Evolutionary conservation across 2,113 vertebrate genomes (phyloP), one percentile per base, ranked within the genome.

Genomic region (Cricetomys ansorgei): DNA sequence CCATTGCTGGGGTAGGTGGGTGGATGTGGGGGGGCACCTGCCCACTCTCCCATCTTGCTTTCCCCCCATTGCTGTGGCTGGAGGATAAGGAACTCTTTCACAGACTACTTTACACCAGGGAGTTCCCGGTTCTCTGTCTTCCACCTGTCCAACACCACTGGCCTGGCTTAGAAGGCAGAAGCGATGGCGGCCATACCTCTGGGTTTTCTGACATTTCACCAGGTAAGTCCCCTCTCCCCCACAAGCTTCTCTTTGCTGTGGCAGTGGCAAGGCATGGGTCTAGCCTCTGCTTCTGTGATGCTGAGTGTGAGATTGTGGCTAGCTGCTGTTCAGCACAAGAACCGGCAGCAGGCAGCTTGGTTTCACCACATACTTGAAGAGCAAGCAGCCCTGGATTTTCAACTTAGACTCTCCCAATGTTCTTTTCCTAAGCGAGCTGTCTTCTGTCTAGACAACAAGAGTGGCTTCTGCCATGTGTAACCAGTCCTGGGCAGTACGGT

Each of bases 131-230:
- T 65, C n/a, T n/a, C 59, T 21, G 45, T 45, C 29, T 37, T 4
- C 76, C 0, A 34, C 2, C 23, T 3, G 1, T 23, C 73, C 7
- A 7, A 27, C 1, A 12, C 34, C 5, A 7, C 31, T 8, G 2
- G 2, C 29, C 83, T 3, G 40, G 9, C 9, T 48, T 16, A 23
- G 29, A 29, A 84, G n/a, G 31, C 4, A 7, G 65, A 77, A 11
- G 57, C 7, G 19, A 23, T 0, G 3, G 29, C 17, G 34, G 6
- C 13, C 31, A 2, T 10, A 7, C 2, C 4, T 17, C 65, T 57
- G 23, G 25, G 57, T 43, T 5, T 57, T 79, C 55, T 31, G 37
- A 21, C 64, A 12, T 27, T 40, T 12, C 19, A 7, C n/a, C 19
- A 17, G 37, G 16, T 0, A 4, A 37, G 15, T 17, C 59, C 1